phyloP scores from a whole-genome alignment of 2,113 vertebrate genomes.

The Xiphophorus maculatus region DNA sequence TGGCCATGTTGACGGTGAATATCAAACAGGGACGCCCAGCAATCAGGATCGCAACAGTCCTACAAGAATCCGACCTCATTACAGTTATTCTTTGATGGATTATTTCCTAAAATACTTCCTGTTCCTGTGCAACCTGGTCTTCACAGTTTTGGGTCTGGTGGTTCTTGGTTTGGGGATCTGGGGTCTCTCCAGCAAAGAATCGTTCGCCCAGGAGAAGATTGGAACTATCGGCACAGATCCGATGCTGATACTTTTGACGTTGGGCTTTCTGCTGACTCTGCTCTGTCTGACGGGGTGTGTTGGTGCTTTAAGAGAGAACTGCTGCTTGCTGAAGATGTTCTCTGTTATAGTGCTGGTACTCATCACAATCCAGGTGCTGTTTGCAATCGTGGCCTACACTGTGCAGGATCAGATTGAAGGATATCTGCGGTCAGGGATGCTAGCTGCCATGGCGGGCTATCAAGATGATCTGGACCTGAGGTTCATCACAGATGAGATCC shows the following conservation, averaged over 20 bases:
- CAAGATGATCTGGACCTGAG: conserved; percentile 87
- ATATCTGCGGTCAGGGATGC: conserved; percentile 75
- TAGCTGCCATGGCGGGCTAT: conserved; percentile 84
- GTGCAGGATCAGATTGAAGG: conserved; percentile 74
- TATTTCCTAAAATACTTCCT: conserved; percentile 81
- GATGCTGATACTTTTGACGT: conserved; percentile 82
- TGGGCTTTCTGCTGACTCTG: conserved; percentile 72
- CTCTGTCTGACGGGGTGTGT: conserved; percentile 86
- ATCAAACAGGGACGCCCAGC: conserved; percentile 8
- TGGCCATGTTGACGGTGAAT: conserved; percentile 25
- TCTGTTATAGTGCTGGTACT: conserved; percentile 69
- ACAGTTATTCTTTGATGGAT: conserved; percentile 54
- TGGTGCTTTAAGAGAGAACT: conserved; percentile 84
- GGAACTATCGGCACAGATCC: conserved; percentile 81
- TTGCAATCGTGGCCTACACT: conserved; percentile 76
- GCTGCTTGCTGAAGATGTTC: conserved; percentile 84
- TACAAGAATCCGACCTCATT: conserved; percentile 6
- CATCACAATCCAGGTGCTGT: conserved; percentile 76
- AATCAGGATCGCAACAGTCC: conserved; percentile 11
- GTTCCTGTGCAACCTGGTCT: conserved; percentile 84
- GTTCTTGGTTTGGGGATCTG: conserved; percentile 83
- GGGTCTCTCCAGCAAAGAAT: conserved; percentile 87
- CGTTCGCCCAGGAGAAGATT: conserved; percentile 74
- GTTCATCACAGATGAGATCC: conserved; percentile 90
- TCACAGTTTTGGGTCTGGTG: conserved; percentile 83